Evolutionary conservation across 2,113 vertebrate genomes (phyloP).

Genomic region (Naja naja): DNA sequence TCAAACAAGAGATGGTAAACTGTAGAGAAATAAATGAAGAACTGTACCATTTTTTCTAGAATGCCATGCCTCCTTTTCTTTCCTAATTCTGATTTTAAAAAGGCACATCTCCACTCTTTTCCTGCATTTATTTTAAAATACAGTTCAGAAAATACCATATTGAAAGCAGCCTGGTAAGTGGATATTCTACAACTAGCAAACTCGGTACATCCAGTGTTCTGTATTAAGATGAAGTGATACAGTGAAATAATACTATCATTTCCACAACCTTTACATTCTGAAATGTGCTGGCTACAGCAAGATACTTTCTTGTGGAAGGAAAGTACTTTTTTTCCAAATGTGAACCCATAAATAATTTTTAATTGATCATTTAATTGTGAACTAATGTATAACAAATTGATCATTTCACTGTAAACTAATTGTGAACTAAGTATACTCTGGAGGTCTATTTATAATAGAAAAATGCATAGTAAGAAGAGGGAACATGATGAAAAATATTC

Average conservation of each 20-base stretch:
- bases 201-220: not conserved
- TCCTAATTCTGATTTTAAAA: not conserved
- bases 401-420: not conserved
- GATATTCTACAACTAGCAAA: not conserved
- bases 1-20: not conserved
- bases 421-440: not conserved
- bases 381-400: not conserved
- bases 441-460: conserved; percentile 1
- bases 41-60: not conserved
- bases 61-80: not conserved
- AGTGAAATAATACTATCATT: not conserved
- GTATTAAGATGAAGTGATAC: no score
- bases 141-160: not conserved
- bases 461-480: not conserved
- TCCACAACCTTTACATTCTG: not conserved
- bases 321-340: not conserved
- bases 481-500: conserved; percentile 3
- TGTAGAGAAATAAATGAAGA: not conserved
- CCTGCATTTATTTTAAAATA: not conserved
- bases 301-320: not conserved
- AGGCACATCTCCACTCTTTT: not conserved
- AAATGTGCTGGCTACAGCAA: not conserved
- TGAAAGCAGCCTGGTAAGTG: not conserved
- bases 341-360: not conserved
- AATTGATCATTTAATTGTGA: not conserved